phyloP scores from a whole-genome alignment of 2,888 invertebrate species.

The Notodonta ziczac region DNA sequence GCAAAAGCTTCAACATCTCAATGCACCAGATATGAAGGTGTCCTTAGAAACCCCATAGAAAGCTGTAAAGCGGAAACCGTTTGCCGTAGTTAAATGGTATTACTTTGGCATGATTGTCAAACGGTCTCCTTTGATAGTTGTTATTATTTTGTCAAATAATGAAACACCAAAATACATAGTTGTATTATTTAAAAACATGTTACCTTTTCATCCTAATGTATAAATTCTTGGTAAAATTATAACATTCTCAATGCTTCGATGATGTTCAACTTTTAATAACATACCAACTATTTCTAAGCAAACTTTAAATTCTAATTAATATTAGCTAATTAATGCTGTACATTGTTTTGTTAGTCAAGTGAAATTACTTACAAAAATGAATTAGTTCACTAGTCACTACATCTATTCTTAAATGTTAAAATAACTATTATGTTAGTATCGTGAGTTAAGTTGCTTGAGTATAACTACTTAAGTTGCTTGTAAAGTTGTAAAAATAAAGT shows the following conservation, averaged over 20 bases:
- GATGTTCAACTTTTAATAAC: constrained; percentile 15
- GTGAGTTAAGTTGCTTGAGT: constrained; percentile 25
- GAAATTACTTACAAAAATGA: constrained; percentile 27
- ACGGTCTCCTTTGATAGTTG: not conserved
- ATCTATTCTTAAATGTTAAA: constrained; percentile 23
- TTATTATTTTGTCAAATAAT: not conserved
- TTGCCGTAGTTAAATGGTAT: not conserved
- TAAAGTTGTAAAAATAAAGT: constrained; percentile 28
- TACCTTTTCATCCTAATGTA: constrained; percentile 39
- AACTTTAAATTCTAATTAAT: constrained; percentile 32
- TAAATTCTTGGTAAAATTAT: constrained; percentile 23
- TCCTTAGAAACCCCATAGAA: constrained; percentile 37
- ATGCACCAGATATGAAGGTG: constrained; percentile 12
- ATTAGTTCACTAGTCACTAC: constrained; percentile 32
- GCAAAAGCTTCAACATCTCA: constrained; percentile 35
- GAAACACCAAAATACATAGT: constrained; percentile 12
- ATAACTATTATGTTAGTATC: constrained; percentile 29
- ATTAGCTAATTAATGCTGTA: constrained; percentile 34
- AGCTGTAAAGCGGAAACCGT: constrained; percentile 45
- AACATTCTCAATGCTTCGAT: constrained; percentile 21
- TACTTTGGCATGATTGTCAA: not conserved
- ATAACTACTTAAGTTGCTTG: constrained; percentile 22
- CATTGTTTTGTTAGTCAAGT: constrained; percentile 33
- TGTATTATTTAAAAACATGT: constrained; percentile 25
- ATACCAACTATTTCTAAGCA: constrained; percentile 31